Evolutionary conservation across 2,888 invertebrate genomes (phyloP).

Genomic region (Saturnia pavonia): DNA sequence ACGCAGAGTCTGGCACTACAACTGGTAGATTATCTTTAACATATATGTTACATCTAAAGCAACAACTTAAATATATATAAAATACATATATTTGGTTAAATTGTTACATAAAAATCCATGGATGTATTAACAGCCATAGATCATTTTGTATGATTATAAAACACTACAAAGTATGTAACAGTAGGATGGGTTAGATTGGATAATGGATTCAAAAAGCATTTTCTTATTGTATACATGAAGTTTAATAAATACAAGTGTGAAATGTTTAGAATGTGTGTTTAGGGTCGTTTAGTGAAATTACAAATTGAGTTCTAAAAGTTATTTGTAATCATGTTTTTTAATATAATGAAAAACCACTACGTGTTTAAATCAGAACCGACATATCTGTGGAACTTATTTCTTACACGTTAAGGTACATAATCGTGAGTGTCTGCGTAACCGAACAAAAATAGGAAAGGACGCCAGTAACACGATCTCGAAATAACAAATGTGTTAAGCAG

Average conservation of each 20-base stretch:
- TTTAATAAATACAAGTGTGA: not conserved
- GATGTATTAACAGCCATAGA: too few relatives aligned
- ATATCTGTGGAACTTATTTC: not conserved
- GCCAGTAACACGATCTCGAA: constrained; percentile 47
- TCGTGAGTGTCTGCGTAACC: not conserved
- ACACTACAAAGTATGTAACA: too few relatives aligned
- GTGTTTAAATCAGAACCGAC: not conserved
- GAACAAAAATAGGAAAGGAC: constrained; percentile 5
- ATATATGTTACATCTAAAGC: not conserved
- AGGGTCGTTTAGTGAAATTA: not conserved
- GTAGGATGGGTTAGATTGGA: too few relatives aligned
- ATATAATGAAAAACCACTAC: not conserved
- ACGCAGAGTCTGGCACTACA: not conserved
- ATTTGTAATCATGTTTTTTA: not conserved
- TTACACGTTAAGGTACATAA: not conserved
- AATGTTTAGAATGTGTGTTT: not conserved
- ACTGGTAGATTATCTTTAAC: not conserved
- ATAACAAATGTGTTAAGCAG: constrained; percentile 75
- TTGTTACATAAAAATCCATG: too few relatives aligned
- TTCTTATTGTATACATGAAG: not conserved
- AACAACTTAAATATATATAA: not conserved
- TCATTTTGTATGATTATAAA: too few relatives aligned
- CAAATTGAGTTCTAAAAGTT: not conserved
- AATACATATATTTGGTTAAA: too few relatives aligned
- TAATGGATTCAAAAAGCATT: too few relatives aligned